phyloP scores from a whole-genome alignment of 2,888 invertebrate species.

The Chrysomela aeneicollis region DNA sequence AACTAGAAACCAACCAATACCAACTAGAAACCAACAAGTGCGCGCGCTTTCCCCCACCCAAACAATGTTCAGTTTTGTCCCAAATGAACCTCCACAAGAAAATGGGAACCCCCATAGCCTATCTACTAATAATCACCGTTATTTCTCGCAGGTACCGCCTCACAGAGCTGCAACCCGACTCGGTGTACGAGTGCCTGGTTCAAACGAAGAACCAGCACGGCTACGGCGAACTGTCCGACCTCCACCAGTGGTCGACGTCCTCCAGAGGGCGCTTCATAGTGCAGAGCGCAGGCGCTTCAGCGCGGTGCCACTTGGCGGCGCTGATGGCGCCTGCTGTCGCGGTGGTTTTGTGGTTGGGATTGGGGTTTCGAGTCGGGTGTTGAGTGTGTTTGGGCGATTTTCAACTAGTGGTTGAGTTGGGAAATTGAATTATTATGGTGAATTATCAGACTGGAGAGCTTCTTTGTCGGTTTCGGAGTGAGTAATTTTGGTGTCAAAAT shows the following conservation, averaged over 20 bases:
- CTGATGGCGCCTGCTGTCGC: neutral
- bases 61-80: too few species aligned
- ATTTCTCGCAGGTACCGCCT: slow-evolving; percentile 59
- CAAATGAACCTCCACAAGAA: too few species aligned
- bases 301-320: neutral
- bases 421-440: too few species aligned
- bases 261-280: slow-evolving; percentile 52
- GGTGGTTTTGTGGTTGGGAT: neutral
- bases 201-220: slow-evolving; percentile 67
- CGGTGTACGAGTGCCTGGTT: slow-evolving; percentile 66
- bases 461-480: too few species aligned
- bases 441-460: too few species aligned
- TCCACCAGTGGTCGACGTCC: slow-evolving; percentile 65
- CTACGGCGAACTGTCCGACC: slow-evolving; percentile 65
- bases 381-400: neutral
- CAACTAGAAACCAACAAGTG: too few species aligned
- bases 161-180: slow-evolving; percentile 63
- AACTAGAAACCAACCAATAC: too few species aligned
- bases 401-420: too few species aligned
- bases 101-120: too few species aligned
- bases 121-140: neutral
- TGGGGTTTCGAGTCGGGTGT: neutral
- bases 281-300: slow-evolving; percentile 30
- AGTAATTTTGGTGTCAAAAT: too few species aligned
- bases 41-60: too few species aligned